Conservation (phyloP, 2,797 vertebrate species). For the Diglossa cyanea region DNA sequence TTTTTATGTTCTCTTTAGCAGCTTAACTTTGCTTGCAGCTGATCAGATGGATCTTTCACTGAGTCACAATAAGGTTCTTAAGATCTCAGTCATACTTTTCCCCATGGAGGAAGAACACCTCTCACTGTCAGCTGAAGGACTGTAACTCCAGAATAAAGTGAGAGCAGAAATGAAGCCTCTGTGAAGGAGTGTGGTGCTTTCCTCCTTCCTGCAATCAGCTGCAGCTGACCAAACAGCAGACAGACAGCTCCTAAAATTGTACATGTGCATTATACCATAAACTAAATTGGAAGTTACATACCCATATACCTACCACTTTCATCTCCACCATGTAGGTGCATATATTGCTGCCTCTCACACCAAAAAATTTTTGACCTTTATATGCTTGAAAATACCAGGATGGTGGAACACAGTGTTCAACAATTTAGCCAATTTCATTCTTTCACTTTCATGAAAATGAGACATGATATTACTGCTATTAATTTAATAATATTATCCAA, state of each 20-base stretch:
- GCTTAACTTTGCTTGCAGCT: not conserved
- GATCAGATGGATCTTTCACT: not conserved
- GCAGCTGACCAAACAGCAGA: not conserved
- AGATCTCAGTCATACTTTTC: not conserved
- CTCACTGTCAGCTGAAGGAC: not conserved
- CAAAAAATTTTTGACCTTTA: not conserved
- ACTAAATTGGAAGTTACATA: not conserved
- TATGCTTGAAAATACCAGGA: not conserved
- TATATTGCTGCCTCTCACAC: not conserved
- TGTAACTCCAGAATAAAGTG: not conserved
- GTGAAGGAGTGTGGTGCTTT: not conserved
- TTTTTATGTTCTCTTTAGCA: not conserved
- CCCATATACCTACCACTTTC: not conserved
- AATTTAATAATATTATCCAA: constrained; percentile 25
- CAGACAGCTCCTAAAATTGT: constrained; percentile 13
- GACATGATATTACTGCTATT: not conserved
- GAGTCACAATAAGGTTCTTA: not conserved
- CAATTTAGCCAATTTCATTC: not conserved
- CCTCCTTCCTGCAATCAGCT: not conserved
- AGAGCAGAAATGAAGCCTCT: not conserved
- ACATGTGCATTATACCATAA: not conserved
- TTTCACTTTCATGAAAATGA: not conserved
- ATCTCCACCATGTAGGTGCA: not conserved
- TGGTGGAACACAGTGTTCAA: not conserved
- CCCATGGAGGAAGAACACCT: not conserved